Conservation (phyloP, 2,113 vertebrate species). For the Ibidorhyncha struthersii region DNA sequence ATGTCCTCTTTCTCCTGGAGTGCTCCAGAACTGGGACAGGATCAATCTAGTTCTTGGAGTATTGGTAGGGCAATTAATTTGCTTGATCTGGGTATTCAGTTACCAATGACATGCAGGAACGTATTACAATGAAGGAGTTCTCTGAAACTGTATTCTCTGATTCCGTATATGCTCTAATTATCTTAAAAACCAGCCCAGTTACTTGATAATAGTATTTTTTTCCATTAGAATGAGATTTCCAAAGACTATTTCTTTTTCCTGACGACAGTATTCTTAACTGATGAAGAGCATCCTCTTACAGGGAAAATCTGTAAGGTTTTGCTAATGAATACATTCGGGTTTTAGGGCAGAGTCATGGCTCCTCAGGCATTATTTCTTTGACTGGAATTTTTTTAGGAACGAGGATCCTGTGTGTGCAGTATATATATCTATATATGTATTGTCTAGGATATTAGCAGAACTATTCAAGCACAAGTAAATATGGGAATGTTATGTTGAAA, state of each 20-base stretch:
- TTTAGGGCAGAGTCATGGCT: neutral
- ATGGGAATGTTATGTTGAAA: slow-evolving; percentile 65
- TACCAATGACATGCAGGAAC: neutral
- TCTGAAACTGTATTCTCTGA: too few relatives aligned
- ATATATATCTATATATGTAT: neutral
- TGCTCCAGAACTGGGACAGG: neutral
- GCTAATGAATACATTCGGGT: neutral
- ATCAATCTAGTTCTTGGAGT: neutral
- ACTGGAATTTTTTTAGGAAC: neutral
- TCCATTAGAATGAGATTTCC: neutral
- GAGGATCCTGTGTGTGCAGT: neutral
- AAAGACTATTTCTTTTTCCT: neutral
- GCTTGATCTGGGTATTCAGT: neutral
- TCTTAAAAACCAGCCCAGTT: neutral
- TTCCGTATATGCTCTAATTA: neutral
- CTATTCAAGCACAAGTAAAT: slow-evolving; percentile 45
- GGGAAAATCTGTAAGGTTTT: neutral
- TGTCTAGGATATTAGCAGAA: slow-evolving; percentile 21
- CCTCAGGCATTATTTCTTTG: neutral
- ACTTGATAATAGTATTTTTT: neutral
- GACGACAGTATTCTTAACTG: neutral
- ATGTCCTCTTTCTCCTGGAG: neutral
- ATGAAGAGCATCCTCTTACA: neutral
- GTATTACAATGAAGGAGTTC: neutral
- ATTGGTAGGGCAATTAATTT: neutral